Percentiles rank a stretch among this genome's conserved stretches.
Conservation (phyloP, 2,113 vertebrate genomes). For the Thamnaconus septentrionalis region DNA sequence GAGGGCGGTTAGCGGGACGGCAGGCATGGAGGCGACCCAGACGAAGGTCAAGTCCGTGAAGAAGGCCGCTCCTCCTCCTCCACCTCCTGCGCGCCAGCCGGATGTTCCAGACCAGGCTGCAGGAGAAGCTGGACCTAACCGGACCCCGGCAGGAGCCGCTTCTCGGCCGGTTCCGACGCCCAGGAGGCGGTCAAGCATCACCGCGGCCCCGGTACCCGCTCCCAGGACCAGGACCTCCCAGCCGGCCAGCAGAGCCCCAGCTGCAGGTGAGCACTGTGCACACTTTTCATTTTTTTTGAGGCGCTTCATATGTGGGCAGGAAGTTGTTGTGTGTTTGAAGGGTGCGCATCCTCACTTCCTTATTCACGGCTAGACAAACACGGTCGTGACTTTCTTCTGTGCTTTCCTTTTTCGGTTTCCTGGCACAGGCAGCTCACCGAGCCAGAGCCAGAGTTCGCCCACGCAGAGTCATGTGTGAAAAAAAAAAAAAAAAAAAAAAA, state of each 20-base stretch:
- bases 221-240: conserved; percentile 20
- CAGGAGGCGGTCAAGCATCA: not conserved
- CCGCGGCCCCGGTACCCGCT: conserved; percentile 21
- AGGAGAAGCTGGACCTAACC: not conserved
- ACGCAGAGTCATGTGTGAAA: too few species aligned
- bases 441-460: too few species aligned
- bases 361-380: too few species aligned
- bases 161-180: too few species aligned
- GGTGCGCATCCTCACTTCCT: too few species aligned
- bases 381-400: too few species aligned
- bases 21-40: not conserved
- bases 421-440: too few species aligned
- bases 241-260: conserved; percentile 1
- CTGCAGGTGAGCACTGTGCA: conserved; percentile 44
- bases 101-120: not conserved
- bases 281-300: too few species aligned
- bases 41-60: conserved; percentile 6
- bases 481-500: too few species aligned
- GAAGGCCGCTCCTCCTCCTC: not conserved
- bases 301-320: too few species aligned
- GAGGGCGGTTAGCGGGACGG: conserved; percentile 19
- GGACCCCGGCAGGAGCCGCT: not conserved
- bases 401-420: too few species aligned
- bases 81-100: not conserved
- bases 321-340: too few species aligned